phyloP scores from a whole-genome alignment of 2,113 vertebrate species.

The Urocynchramus pylzowi region DNA sequence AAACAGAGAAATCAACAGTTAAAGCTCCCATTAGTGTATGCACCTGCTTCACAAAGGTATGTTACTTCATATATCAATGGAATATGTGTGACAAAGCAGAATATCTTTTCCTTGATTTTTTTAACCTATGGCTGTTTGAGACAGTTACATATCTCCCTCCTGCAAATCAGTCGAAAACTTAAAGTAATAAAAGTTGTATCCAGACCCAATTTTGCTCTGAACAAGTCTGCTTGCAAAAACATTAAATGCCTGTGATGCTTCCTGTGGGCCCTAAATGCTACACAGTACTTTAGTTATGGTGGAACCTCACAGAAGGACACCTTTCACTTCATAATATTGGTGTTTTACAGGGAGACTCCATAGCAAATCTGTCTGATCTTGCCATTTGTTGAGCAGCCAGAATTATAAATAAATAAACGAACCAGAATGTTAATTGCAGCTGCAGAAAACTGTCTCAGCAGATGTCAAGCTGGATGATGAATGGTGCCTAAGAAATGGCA shows the following conservation, averaged over 20 bases:
- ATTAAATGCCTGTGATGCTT: background rate
- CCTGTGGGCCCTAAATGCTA: background rate
- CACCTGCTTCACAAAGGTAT: slow-evolving; percentile 17
- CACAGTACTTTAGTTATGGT: background rate
- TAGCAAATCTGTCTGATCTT: background rate
- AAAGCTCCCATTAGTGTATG: background rate
- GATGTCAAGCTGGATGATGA: background rate
- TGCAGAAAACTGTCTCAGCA: background rate
- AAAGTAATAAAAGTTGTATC: background rate
- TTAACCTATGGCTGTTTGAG: background rate
- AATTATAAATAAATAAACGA: background rate
- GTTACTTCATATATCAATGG: background rate
- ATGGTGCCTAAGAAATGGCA: background rate
- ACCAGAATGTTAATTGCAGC: background rate
- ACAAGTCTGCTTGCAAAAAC: background rate
- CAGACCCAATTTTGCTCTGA: background rate
- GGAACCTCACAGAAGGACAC: background rate
- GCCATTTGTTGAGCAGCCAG: background rate
- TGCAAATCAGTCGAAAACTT: background rate
- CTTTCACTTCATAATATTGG: background rate
- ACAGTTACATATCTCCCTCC: background rate
- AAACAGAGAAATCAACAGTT: slow-evolving; percentile 45
- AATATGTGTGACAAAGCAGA: background rate
- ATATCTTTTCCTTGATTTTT: background rate
- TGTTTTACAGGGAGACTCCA: background rate